Conservation (phyloP, 2,113 vertebrate species). For the Burhinus bistriatus region DNA sequence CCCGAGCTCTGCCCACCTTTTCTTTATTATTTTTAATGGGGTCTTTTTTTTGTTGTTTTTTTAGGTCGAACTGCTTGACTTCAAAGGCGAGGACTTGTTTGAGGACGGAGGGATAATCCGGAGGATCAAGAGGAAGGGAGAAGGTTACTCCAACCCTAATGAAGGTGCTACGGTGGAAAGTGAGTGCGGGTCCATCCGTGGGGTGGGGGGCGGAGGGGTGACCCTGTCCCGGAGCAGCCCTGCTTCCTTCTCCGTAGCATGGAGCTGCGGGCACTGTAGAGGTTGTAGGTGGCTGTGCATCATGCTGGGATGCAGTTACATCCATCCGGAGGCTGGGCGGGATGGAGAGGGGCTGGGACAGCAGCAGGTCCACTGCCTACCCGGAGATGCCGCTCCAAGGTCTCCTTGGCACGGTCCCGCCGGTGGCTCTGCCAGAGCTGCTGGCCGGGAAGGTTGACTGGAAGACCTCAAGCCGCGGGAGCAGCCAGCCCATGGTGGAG, state of each 20-base stretch:
- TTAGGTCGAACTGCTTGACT: conserved; percentile 91
- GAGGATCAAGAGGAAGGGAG: conserved; percentile 92
- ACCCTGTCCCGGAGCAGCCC: neutral
- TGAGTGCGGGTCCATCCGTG: conserved; percentile 47
- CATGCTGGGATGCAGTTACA: neutral
- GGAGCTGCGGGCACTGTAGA: neutral
- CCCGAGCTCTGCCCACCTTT: neutral
- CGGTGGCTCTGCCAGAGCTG: neutral
- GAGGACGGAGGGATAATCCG: conserved; percentile 89
- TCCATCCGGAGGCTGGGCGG: accelerated
- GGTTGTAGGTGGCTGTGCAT: neutral
- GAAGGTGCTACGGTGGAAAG: conserved; percentile 89
- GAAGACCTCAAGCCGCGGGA: neutral
- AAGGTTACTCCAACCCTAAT: conserved; percentile 90
- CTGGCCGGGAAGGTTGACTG: neutral
- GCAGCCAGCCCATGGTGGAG: neutral
- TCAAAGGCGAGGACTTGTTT: conserved; percentile 90
- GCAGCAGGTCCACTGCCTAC: neutral
- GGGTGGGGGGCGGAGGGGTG: neutral
- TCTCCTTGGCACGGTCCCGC: neutral
- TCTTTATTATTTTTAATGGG: neutral
- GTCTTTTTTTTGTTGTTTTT: neutral
- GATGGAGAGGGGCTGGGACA: neutral
- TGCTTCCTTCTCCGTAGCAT: neutral
- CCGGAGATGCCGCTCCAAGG: neutral